phyloP scores from a whole-genome alignment of 2,797 vertebrate species.

The Cyclopterus lumpus region DNA sequence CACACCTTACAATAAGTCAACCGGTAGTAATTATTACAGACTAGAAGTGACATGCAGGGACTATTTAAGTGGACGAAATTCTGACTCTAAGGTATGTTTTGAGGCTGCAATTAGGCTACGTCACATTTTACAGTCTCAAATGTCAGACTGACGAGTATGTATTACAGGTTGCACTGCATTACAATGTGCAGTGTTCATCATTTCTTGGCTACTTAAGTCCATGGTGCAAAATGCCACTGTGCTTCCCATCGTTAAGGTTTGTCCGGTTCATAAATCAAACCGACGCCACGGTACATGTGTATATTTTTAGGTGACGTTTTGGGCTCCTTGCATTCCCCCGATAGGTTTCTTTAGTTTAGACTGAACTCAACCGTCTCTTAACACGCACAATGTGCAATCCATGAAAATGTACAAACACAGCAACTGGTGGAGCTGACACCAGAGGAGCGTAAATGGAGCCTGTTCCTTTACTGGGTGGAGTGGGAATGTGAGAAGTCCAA shows the following conservation, averaged over 20 bases:
- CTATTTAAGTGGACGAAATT: too few species aligned
- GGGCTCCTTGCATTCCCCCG: constrained; percentile 5
- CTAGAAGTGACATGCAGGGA: background rate
- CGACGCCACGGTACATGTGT: background rate
- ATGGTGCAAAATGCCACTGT: background rate
- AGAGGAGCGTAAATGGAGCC: constrained; percentile 80
- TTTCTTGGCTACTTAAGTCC: background rate
- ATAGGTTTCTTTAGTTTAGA: constrained; percentile 44
- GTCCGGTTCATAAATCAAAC: constrained; percentile 15
- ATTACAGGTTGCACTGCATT: background rate
- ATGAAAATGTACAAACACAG: constrained; percentile 85
- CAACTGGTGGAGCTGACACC: constrained; percentile 76
- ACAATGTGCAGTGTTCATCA: background rate
- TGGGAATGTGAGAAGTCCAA: constrained; percentile 80
- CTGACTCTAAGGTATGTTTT: background rate
- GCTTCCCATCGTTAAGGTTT: background rate
- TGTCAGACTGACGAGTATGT: background rate
- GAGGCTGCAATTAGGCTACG: background rate
- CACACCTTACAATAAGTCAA: background rate
- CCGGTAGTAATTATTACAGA: background rate
- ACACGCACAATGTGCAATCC: constrained; percentile 48
- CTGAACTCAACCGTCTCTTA: constrained; percentile 37
- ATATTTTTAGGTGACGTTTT: constrained; percentile 9
- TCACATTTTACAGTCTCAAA: background rate
- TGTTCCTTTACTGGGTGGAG: constrained; percentile 82